Conservation (phyloP, 35 echinoderm and acorn worm species). For the Ptychodera flava region DNA sequence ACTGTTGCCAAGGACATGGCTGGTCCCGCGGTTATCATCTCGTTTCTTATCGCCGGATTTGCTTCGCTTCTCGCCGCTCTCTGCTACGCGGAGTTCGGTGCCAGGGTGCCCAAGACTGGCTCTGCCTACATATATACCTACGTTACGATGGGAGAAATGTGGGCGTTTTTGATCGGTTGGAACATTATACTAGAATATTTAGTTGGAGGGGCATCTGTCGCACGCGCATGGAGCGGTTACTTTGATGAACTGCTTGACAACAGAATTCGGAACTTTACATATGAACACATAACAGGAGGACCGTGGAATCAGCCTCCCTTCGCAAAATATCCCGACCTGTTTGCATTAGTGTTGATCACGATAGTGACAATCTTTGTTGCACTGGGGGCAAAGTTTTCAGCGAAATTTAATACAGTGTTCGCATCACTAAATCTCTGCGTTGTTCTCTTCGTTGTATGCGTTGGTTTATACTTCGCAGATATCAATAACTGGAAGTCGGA, state of each 20-base stretch:
- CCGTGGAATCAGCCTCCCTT: conserved; percentile 43
- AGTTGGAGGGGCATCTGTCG: conserved; percentile 24
- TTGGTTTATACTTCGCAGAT: conserved; percentile 42
- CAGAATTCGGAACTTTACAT: conserved; percentile 40
- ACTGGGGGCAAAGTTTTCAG: conserved; percentile 34
- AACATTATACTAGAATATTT: conserved; percentile 51
- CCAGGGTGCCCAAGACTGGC: conserved; percentile 46
- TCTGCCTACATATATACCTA: conserved; percentile 66
- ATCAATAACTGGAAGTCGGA: conserved; percentile 27
- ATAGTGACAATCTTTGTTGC: conserved; percentile 6
- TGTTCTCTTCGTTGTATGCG: conserved; percentile 32
- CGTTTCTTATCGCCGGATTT: conserved; percentile 68
- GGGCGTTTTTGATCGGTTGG: conserved; percentile 76
- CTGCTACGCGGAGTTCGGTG: conserved; percentile 62
- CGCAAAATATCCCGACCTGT: conserved; percentile 48
- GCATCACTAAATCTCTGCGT: conserved; percentile 55
- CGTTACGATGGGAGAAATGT: conserved; percentile 55
- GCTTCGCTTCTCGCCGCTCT: conserved; percentile 58
- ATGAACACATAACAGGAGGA: conserved; percentile 39
- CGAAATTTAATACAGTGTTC: conserved; percentile 45
- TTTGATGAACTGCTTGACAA: conserved; percentile 56
- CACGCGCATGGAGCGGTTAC: conserved; percentile 64
- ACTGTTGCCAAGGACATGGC: conserved; percentile 52
- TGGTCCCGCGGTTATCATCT: conserved; percentile 64
- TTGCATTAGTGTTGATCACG: conserved; percentile 23